Base-by-base conservation (phyloP, 2,113 vertebrate species). In the Numida meleagris region DNA sequence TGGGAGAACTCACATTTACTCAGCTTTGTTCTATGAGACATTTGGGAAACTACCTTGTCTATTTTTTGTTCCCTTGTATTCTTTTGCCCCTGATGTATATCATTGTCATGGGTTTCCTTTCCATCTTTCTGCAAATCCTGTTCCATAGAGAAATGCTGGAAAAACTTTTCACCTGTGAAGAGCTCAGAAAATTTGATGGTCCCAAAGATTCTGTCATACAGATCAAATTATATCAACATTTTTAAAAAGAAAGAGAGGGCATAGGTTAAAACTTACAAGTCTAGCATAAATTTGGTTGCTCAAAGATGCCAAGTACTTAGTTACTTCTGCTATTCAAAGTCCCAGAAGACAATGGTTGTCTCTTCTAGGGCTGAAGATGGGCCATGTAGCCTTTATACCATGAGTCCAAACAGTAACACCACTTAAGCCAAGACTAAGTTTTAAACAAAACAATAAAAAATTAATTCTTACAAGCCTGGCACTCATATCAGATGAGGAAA, bases 101-200 rank as follows among this genome's bases (percentile, higher is more conserved):
- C 36, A 40, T 12, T 2, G 2, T 40, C 24, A 9, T 24, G 4
- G 0, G 0, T 59, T 84, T 59, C 21, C 11, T 21, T 61, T 81
- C 58, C 38, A 33, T 23, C 17, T 33, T 63, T 53, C 12, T 38
- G 0, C 42, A 77, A 38, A 5, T 65, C 4, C 2, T 67, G 8
- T 33, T 53, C 34, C 59, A 51, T 23, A 82, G 40, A 67, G 81
- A 63, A 12, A 7, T 31, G 12, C 2, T 14, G 31, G 38, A 70
- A 71, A 24, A 74, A 21, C 6, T 81, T 63, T 68, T 27, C 29
- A 50, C 9, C 25, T 45, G 10, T 48, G 58, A 51, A 61, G 72
- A 82, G 1, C 10, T 34, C 3, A 14, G 23, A 27, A 10, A 80
- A 58, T 31, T 34, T 91, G 18, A 43, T n/a, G 17, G 7, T 65